Percentiles rank a stretch among this genome's conserved stretches.
phyloP scores from a whole-genome alignment of 2,888 invertebrate species.

The Nebria salina region DNA sequence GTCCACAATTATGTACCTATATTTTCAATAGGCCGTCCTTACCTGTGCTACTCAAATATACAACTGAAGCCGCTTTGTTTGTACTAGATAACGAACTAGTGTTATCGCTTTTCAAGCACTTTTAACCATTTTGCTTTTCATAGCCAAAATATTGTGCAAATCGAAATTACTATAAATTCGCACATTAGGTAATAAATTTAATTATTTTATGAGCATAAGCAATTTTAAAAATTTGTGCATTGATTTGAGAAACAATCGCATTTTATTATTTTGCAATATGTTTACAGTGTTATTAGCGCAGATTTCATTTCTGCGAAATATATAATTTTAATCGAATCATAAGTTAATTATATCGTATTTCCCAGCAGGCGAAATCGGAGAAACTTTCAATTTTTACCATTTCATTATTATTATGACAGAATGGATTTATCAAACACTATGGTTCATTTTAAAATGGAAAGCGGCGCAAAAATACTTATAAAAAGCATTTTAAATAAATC shows the following conservation, averaged over 20 bases:
- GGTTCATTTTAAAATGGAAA: background rate
- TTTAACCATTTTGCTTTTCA: too few relatives aligned
- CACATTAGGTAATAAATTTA: too few relatives aligned
- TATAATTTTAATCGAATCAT: background rate
- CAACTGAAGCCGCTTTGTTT: too few relatives aligned
- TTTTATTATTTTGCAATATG: background rate
- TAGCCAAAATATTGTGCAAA: too few relatives aligned
- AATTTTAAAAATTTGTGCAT: too few relatives aligned
- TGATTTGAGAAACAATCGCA: background rate
- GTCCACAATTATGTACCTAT: too few relatives aligned
- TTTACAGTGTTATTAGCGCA: background rate
- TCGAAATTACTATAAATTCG: too few relatives aligned
- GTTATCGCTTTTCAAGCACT: too few relatives aligned
- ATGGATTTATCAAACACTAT: background rate
- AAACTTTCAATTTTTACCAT: background rate
- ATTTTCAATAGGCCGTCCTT: too few relatives aligned
- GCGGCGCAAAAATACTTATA: background rate
- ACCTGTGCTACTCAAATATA: too few relatives aligned
- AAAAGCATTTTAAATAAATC: background rate
- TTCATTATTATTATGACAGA: background rate
- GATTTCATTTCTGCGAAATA: background rate
- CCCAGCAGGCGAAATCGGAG: background rate
- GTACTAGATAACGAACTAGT: too few relatives aligned
- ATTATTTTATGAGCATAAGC: too few relatives aligned
- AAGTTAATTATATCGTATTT: background rate